phyloP scores from a whole-genome alignment of 2,113 vertebrate species.

The Typhlomys cinereus region DNA sequence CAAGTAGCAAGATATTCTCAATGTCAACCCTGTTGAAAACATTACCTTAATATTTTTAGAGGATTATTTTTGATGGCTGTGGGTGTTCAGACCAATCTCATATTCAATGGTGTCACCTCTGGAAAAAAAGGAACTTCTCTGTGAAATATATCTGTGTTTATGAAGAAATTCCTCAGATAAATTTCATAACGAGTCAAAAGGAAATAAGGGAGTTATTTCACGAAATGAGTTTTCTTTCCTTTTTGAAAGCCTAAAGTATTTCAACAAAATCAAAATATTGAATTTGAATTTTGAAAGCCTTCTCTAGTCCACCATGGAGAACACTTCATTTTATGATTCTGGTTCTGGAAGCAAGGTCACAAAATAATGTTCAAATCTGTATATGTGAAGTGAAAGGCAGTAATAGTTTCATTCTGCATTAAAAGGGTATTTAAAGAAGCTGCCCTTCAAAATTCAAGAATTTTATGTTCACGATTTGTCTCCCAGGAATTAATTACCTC shows the following conservation, averaged over 20 bases:
- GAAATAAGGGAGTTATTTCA: neutral
- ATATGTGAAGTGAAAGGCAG: neutral
- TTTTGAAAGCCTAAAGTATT: neutral
- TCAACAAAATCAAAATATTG: neutral
- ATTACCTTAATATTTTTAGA: neutral
- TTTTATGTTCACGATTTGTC: neutral
- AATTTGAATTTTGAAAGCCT: neutral
- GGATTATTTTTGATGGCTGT: neutral
- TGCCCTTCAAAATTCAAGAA: neutral
- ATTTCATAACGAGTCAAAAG: neutral
- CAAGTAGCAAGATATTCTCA: neutral
- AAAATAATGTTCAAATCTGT: neutral
- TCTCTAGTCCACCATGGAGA: accelerated
- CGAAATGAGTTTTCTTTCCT: neutral
- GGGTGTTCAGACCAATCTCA: neutral
- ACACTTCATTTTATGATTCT: neutral
- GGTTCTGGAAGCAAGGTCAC: neutral
- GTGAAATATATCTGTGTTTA: neutral
- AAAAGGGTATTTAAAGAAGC: neutral
- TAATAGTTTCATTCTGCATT: neutral
- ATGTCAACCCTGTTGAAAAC: neutral
- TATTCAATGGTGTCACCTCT: neutral
- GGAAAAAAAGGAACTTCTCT: neutral
- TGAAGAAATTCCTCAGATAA: neutral
- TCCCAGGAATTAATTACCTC: neutral